Evolutionary conservation across 2,797 vertebrate genomes (phyloP), one percentile per base, ranked within the genome.

Genomic region (Poecilia velifera): DNA sequence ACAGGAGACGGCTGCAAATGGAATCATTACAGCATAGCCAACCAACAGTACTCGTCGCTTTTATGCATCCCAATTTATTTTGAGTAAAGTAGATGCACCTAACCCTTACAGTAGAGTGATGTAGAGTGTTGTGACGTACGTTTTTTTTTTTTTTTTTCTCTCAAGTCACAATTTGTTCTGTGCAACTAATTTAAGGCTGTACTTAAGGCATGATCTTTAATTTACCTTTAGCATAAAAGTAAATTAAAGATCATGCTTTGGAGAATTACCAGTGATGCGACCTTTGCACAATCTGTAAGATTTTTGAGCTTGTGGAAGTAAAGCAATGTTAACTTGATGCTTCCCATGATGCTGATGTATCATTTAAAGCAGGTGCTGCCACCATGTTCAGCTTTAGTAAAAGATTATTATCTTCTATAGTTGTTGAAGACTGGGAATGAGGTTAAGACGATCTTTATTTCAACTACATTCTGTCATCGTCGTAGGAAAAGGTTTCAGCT

Each of bases 1-100:
- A 73, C 51, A 66, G 66, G 73, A 73, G 57, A 77, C 76, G 16
- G 57, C 51, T 28, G 9, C 39, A 57, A 16, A 78, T 39, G 5
- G 57, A 77, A 18, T 28, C 39, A 72, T 57, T 70, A 41, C 20
- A 71, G n/a, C 45, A 36, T 28, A 5, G n/a, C 43, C 68, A 34
- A 20, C 53, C 75, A 43, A 68, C 20, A 16, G 13, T n/a, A 55
- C 12, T 41, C 62, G 46, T 45, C 13, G 16, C 68, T 28, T 13
- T 70, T 70, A 25, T 70, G 41, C 25, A 6, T 45, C 28, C 3
- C 13, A 16, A 28, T 18, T 71, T 71, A 28, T 71, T 71, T 71
- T 6, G 12, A 71, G 8, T 41, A 70, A 64, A 64, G 16, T 43
- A n/a, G 39, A 43, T 43, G 6, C 9, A 70, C 16, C 68, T 41